Base-by-base conservation (phyloP, 2,113 vertebrate species). In the Probosciger aterrimus region DNA sequence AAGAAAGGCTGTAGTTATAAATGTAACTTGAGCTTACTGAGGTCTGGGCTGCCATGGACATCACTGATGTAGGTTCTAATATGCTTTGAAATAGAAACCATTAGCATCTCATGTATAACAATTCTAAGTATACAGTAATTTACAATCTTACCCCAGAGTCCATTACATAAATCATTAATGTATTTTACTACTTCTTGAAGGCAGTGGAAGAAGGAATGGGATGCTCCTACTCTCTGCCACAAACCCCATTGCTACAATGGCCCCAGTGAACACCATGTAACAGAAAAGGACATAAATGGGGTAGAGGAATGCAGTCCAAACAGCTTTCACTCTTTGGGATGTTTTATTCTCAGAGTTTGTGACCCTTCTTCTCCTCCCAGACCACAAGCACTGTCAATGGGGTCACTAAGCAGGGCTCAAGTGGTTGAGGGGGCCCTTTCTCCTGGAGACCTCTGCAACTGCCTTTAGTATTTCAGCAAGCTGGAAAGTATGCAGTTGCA, bases 11-110 rank as follows among this genome's bases (percentile, higher is more conserved):
- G 62, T 33, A 65, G 83, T 76, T 79, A 39, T 80, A 93, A 92
- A 82, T 0, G 96, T 90, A 96, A 97, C 23, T 23, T 73, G 96
- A 98, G 93, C 95, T 91, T 89, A n/a, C 67, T 23, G 10, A 63
- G 62, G 76, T 88, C 90, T 43, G 13, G 52, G 60, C 84, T 96
- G 90, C 83, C 82, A 92, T 0, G 1, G 62, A 70, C 53, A 30
- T 93, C 88, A 86, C 82, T 75, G 64, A 55, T 92, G 46, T 62
- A 89, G 73, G 76, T 94, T 97, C 97, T 86, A 94, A 85, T 92
- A 70, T 90, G 62, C 46, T 96, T 90, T 92, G 96, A 97, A 97
- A 97, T 97, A 97, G 97, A 97, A 96, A 86, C 88, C 62, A 27
- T 64, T 79, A 68, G 13, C 50, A 83, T 82, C 82, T 96, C 91